Evolutionary conservation across 1,140 invertebrate species (phyloP), one percentile per base, ranked within the genome.

Genomic region (Plodia interpunctella): DNA sequence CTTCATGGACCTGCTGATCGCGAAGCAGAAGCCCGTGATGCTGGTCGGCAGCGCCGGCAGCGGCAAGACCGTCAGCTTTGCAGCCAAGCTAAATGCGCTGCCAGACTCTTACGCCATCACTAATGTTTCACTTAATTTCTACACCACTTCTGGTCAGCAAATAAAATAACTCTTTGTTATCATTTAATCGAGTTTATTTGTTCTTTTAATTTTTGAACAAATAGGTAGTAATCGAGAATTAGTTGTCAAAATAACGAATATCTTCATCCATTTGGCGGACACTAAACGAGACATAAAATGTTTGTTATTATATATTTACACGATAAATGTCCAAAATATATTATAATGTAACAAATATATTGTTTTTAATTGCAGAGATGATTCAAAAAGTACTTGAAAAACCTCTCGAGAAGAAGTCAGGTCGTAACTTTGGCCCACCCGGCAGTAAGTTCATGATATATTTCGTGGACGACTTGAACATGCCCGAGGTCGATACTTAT

Each of bases 391-490:
- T 98, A 38, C 90, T 99, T 28, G 98, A 99, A 80, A 96, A 97
- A 66, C 96, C 97, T 18, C 87, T 99, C 57, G 98, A 98, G 78
- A 98, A 98, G 89, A 99, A 99, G 87, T 96, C 97, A 0, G 97
- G 97, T 0, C 92, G 96, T 50, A 98, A 97, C 87, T 99, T 94
- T 83, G 97, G 96, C 0, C 98, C 98, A 35, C 96, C 96, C 0
- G 97, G 97, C 8, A 97, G 93, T 66, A 97, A 98, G 72, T 94
- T 93, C 13, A 93, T 99, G 77, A 94, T 99, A 60, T 99, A 98
- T 85, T 99, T 98, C 79, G 94, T 99, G 57, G 98, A 99, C 81
- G 98, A 99, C 79, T 93, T 99, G 91, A 99, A 99, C 88, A 98
- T 98, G 97, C 97, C 97, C 6, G 96, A 98, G 92, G 97, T 98